phyloP scores from a whole-genome alignment of 2,888 invertebrate species.

The Synergus umbraculus region DNA sequence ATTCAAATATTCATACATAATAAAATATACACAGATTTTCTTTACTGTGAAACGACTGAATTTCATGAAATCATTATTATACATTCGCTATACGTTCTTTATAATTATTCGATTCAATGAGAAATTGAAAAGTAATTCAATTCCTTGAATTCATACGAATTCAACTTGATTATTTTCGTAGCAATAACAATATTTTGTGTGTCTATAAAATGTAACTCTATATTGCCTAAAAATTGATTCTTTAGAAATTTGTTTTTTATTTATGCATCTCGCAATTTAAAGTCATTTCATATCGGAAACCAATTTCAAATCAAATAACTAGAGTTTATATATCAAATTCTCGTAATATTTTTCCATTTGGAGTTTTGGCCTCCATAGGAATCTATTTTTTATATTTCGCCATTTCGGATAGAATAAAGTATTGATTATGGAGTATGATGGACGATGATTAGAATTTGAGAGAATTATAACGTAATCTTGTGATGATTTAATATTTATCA shows the following conservation, averaged over 20 bases:
- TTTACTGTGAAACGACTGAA: not conserved
- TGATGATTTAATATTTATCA: no score
- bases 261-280: not conserved
- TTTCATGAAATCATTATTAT: not conserved
- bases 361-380: not conserved
- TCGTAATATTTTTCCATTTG: not conserved
- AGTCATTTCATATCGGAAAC: not conserved
- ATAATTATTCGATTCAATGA: not conserved
- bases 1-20: not conserved
- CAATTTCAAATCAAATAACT: not conserved
- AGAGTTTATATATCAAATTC: not conserved
- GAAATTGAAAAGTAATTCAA: not conserved
- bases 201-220: not conserved
- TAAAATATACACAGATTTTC: not conserved
- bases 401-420: no score
- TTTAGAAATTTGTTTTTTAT: not conserved
- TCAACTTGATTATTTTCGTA: not conserved
- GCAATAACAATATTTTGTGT: not conserved
- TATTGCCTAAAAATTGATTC: not conserved
- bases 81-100: not conserved
- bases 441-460: no score
- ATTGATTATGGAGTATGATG: no score
- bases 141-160: not conserved
- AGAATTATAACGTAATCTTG: no score
- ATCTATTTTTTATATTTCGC: no score